A percentile compares a stretch with the other conserved stretches of the same genome.
Evolutionary conservation across 2,113 vertebrate species (phyloP).

Genomic region (Poicephalus gulielmi): DNA sequence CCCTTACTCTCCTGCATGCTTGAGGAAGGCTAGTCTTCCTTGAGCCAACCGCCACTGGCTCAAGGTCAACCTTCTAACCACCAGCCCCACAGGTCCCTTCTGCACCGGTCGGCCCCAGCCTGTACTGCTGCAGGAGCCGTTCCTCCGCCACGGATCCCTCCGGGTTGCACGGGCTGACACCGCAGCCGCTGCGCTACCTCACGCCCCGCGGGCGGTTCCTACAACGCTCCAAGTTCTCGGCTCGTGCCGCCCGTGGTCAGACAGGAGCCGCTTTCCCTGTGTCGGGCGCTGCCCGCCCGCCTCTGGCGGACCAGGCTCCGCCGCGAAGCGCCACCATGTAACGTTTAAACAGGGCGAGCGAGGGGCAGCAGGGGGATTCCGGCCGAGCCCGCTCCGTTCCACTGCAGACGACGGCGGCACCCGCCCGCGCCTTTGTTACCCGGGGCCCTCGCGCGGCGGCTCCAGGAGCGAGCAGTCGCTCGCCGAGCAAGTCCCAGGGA

Average conservation of each 20-base stretch:
- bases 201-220: accelerated
- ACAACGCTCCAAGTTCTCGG: accelerated
- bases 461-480: background rate
- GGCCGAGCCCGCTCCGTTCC: background rate
- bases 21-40: no score
- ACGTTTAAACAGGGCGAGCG: accelerated
- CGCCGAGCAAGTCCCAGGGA: background rate
- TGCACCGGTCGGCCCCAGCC: background rate
- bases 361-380: background rate
- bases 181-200: background rate
- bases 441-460: background rate
- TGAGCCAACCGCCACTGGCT: background rate
- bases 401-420: no score
- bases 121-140: background rate
- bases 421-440: background rate
- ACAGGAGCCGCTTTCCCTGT: background rate
- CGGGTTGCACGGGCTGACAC: no score
- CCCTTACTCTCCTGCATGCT: background rate
- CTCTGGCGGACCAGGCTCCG: background rate
- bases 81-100: background rate
- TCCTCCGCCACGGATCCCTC: background rate
- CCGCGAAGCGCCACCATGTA: background rate
- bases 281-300: background rate
- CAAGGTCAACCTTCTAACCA: accelerated
- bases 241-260: background rate